These are phyloP conservation scores for Tricholaema leucomelas DNA, from an alignment of 2,113 vertebrate genomes.

Conservation along the genomic window DNA sequence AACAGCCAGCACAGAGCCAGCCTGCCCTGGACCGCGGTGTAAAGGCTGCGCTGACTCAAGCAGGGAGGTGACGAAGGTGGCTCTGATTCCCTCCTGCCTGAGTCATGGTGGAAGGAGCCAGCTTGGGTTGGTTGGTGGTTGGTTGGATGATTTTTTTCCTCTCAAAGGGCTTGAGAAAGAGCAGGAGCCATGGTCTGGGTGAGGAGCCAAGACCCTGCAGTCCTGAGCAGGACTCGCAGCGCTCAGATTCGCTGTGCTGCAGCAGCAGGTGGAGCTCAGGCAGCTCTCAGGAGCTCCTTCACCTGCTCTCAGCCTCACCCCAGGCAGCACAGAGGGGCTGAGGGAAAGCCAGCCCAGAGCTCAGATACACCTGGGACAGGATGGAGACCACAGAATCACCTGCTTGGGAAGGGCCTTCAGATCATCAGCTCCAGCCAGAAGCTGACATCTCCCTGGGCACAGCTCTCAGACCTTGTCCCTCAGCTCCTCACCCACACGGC, in stretches of 20 bases:
- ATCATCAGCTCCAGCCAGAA: too few species aligned
- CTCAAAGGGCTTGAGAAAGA: not conserved
- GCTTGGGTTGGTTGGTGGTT: not conserved
- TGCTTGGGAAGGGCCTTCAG: too few species aligned
- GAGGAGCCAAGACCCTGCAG: not conserved
- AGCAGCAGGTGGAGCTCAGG: not conserved
- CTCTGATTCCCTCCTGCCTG: slow-evolving; percentile 13
- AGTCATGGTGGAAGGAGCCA: slow-evolving; percentile 8
- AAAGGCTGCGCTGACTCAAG: not conserved
- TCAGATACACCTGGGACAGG: not conserved
- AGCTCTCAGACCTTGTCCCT: too few species aligned
- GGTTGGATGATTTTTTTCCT: not conserved
- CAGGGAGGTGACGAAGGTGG: not conserved
- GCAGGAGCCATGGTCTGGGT: not conserved
- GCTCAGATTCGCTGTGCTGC: slow-evolving; percentile 1
- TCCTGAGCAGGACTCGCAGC: not conserved
- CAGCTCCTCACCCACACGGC: too few species aligned
- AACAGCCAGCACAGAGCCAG: not conserved
- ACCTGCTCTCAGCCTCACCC: not conserved
- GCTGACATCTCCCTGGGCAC: too few species aligned
- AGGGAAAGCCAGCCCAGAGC: not conserved
- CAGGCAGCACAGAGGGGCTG: not conserved
- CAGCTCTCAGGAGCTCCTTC: slow-evolving; percentile 10
- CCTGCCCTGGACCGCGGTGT: not conserved
- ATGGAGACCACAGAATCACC: not conserved